Evolutionary conservation across 2,113 vertebrate genomes (phyloP).

Genomic region (Tiliqua scincoides): DNA sequence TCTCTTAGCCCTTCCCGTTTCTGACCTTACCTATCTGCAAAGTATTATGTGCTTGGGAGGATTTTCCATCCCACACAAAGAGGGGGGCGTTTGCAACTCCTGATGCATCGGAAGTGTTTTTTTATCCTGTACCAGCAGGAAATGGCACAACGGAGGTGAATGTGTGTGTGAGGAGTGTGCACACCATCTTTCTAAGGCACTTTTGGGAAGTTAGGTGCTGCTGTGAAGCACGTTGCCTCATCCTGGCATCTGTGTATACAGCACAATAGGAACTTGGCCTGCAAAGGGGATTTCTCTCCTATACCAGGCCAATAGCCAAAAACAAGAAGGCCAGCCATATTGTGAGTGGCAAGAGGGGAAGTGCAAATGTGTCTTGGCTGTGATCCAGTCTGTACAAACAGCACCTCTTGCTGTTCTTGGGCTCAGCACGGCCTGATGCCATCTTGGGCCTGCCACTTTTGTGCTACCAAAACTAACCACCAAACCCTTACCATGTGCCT

Average conservation of each 20-base stretch:
- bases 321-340: neutral
- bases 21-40: rapidly evolving
- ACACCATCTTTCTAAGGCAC: rapidly evolving
- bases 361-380: too few species aligned
- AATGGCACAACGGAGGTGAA: rapidly evolving
- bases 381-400: neutral
- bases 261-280: neutral
- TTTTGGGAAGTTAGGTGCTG: neutral
- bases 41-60: rapidly evolving
- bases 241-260: neutral
- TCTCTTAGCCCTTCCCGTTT: slow-evolving; percentile 18
- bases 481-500: too few species aligned
- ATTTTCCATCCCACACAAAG: rapidly evolving
- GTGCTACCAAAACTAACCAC: too few species aligned
- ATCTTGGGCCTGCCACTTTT: too few species aligned
- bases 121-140: rapidly evolving
- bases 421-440: too few species aligned
- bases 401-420: neutral
- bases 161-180: neutral
- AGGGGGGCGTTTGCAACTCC: neutral
- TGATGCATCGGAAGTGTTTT: neutral
- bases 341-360: neutral
- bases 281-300: neutral
- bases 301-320: neutral
- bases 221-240: too few species aligned